These are phyloP conservation scores for Phaonia tiefii DNA, from an alignment of 2,888 invertebrate genomes.

Conservation along the genomic window DNA sequence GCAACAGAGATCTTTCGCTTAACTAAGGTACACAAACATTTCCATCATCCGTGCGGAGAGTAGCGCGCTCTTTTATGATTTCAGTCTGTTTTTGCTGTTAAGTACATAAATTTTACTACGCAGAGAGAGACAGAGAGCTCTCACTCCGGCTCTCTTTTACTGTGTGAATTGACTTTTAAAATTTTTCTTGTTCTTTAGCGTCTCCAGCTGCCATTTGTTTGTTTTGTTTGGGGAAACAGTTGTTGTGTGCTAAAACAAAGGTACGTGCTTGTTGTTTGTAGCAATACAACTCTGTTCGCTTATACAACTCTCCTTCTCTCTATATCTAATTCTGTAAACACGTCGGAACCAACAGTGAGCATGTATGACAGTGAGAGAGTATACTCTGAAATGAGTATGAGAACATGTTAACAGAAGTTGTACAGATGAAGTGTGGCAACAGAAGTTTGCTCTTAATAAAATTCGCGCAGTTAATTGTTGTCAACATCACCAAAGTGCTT, in stretches of 20 bases:
- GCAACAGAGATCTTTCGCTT: slow-evolving; percentile 69
- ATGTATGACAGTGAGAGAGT: background rate
- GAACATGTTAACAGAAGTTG: background rate
- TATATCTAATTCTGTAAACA: slow-evolving; percentile 1
- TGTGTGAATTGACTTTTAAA: background rate
- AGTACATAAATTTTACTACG: slow-evolving; percentile 37
- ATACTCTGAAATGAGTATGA: background rate
- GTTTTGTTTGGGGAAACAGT: background rate
- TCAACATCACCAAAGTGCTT: too few species aligned
- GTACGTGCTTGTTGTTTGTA: slow-evolving; percentile 1
- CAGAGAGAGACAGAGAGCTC: slow-evolving; percentile 13
- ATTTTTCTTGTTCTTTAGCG: background rate
- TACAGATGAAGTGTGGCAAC: too few species aligned
- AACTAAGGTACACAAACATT: slow-evolving; percentile 65
- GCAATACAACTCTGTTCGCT: background rate
- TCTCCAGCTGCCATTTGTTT: slow-evolving; percentile 17
- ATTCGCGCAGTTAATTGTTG: slow-evolving; percentile 1
- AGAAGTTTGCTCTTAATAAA: background rate
- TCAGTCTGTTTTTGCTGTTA: slow-evolving; percentile 10
- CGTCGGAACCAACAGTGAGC: background rate
- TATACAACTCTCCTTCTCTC: background rate
- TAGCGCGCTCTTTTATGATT: slow-evolving; percentile 37
- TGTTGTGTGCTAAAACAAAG: slow-evolving; percentile 1
- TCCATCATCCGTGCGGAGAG: slow-evolving; percentile 47
- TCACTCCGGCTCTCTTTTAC: background rate